phyloP scores from a whole-genome alignment of 2,797 vertebrate species.

The Cygnus olor region DNA sequence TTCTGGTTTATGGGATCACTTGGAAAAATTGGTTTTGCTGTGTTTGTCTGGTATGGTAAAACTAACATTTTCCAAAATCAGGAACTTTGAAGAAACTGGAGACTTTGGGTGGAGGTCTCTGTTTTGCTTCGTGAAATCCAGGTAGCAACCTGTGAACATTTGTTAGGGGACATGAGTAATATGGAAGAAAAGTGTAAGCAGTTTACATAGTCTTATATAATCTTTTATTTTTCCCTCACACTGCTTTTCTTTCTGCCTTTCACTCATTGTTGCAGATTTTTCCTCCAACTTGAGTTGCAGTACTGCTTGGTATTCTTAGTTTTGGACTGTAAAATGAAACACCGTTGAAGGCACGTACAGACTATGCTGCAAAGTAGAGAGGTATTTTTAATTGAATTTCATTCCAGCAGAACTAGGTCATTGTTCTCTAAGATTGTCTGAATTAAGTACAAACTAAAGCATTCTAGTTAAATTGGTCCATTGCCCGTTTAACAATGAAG shows the following conservation, averaged over 20 bases:
- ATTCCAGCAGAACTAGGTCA: conserved; percentile 1
- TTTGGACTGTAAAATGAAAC: conserved; percentile 5
- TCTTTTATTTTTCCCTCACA: not conserved
- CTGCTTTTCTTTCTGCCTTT: not conserved
- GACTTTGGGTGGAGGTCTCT: not conserved
- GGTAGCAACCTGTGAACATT: not conserved
- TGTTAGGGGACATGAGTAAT: not conserved
- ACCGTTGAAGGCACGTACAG: not conserved
- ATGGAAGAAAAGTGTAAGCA: not conserved
- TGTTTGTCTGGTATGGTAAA: not conserved
- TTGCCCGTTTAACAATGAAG: not conserved
- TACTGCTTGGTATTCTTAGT: not conserved
- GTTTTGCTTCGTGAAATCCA: not conserved
- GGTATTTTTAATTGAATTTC: conserved; percentile 14
- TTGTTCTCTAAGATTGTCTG: conserved; percentile 28
- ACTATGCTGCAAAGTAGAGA: not conserved
- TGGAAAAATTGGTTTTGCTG: not conserved
- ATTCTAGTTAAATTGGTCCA: not conserved
- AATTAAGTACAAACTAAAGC: conserved; percentile 23
- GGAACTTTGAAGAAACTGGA: not conserved
- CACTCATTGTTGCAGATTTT: not conserved
- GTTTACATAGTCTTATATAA: not conserved
- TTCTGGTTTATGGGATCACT: not conserved
- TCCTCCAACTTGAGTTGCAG: not conserved
- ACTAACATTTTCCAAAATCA: not conserved